phyloP scores from a whole-genome alignment of 2,797 vertebrate genomes.

The Mareca strepera region DNA sequence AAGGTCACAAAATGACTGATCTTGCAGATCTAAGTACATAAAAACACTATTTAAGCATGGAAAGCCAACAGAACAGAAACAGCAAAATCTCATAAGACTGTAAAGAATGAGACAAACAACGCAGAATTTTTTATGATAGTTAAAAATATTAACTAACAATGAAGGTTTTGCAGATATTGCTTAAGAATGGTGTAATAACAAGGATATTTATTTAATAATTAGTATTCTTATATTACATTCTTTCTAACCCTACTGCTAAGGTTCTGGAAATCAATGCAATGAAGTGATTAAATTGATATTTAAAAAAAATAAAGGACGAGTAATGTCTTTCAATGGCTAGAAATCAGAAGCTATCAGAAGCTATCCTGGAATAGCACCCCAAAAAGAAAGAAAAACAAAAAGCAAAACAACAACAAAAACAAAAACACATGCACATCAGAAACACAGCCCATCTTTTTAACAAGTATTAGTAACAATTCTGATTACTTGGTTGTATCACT shows the following conservation, averaged over 20 bases:
- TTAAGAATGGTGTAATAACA: not conserved
- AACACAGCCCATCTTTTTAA: not conserved
- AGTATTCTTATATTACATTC: not conserved
- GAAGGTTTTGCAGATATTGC: not conserved
- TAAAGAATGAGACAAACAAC: not conserved
- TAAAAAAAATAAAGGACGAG: not conserved
- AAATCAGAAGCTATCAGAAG: not conserved
- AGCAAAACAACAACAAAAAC: not conserved
- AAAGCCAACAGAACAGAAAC: not conserved
- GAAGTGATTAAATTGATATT: not conserved
- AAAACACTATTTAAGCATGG: not conserved
- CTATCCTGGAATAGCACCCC: fast-evolving
- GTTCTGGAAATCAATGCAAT: not conserved
- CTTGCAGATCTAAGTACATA: not conserved
- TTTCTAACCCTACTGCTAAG: not conserved
- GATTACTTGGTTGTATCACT: not conserved
- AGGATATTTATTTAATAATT: not conserved
- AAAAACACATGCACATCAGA: not conserved
- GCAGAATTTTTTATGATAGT: not conserved
- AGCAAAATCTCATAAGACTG: not conserved
- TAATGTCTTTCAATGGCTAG: not conserved
- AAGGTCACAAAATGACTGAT: not conserved
- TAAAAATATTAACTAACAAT: not conserved
- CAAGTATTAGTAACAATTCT: not conserved
- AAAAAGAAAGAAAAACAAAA: not conserved